Evolutionary conservation across 2,888 invertebrate species (phyloP).

Genomic region (Tipula confusa): DNA sequence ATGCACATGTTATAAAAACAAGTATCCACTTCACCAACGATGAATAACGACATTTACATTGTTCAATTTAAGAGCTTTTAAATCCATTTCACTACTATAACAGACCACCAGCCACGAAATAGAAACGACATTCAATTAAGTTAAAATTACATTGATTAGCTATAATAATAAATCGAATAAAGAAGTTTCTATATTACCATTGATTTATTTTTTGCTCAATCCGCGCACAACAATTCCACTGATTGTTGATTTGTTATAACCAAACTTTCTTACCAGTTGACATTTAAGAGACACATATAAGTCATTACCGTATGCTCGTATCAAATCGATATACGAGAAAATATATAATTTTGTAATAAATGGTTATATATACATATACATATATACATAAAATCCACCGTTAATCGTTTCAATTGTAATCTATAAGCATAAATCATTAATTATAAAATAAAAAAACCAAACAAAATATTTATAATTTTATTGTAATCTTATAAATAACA

Average conservation of each 20-base stretch:
- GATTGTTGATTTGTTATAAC: neutral
- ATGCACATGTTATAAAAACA: too few species aligned
- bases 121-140: neutral
- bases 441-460: neutral
- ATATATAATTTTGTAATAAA: neutral
- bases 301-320: neutral
- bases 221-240: neutral
- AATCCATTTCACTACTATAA: neutral
- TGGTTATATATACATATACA: too few species aligned
- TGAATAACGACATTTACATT: too few species aligned
- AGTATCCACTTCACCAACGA: too few species aligned
- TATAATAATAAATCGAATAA: neutral
- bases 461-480: constrained; percentile 12
- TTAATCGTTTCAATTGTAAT: constrained; percentile 25
- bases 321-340: neutral
- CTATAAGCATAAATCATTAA: constrained; percentile 20
- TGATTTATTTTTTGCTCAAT: neutral
- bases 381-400: neutral
- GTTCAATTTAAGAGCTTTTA: too few species aligned
- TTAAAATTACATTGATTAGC: neutral
- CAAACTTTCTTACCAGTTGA: neutral
- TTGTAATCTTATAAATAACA: constrained; percentile 3
- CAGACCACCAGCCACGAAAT: neutral
- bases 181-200: neutral
- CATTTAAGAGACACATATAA: neutral